Percentiles rank a stretch among this genome's conserved stretches.
Evolutionary conservation across 1,140 invertebrate genomes (phyloP).

Genomic region (Drosophila equinoxialis): DNA sequence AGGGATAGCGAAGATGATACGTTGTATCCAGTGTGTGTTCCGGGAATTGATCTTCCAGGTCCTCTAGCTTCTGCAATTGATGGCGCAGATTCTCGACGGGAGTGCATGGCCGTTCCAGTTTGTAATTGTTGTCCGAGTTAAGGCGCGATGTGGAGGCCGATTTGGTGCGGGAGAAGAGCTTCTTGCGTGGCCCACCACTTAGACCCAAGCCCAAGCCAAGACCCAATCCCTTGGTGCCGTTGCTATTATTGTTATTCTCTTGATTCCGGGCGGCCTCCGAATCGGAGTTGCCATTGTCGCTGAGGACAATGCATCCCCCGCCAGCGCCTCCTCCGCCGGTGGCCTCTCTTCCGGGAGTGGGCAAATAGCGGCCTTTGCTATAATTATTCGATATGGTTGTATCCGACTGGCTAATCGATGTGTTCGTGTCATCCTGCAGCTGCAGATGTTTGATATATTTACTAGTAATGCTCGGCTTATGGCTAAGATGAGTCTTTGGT

Average conservation of each 20-base stretch:
- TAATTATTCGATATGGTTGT: constrained; percentile 81
- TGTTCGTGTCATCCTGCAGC: constrained; percentile 72
- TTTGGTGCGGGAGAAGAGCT: constrained; percentile 87
- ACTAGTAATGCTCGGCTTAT: constrained; percentile 60
- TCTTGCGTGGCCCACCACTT: constrained; percentile 82
- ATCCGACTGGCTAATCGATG: constrained; percentile 79
- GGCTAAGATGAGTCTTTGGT: constrained; percentile 63
- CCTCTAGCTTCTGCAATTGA: constrained; percentile 90
- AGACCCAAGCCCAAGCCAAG: background rate
- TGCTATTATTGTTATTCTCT: constrained; percentile 70
- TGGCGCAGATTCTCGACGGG: constrained; percentile 90
- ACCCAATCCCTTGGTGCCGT: constrained; percentile 22
- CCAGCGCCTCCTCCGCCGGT: background rate
- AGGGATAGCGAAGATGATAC: constrained; percentile 89
- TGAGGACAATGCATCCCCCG: constrained; percentile 30
- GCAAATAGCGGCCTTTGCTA: constrained; percentile 59
- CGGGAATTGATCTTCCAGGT: constrained; percentile 90
- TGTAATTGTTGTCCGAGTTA: constrained; percentile 82
- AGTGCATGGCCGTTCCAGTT: constrained; percentile 84
- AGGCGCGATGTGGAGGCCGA: constrained; percentile 86
- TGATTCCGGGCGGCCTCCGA: constrained; percentile 57
- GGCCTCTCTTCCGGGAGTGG: constrained; percentile 24
- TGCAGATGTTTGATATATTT: constrained; percentile 76
- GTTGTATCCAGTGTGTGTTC: constrained; percentile 87
- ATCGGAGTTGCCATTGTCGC: constrained; percentile 78